phyloP scores from a whole-genome alignment of 1,140 invertebrate species.

The Eueides isabella region DNA sequence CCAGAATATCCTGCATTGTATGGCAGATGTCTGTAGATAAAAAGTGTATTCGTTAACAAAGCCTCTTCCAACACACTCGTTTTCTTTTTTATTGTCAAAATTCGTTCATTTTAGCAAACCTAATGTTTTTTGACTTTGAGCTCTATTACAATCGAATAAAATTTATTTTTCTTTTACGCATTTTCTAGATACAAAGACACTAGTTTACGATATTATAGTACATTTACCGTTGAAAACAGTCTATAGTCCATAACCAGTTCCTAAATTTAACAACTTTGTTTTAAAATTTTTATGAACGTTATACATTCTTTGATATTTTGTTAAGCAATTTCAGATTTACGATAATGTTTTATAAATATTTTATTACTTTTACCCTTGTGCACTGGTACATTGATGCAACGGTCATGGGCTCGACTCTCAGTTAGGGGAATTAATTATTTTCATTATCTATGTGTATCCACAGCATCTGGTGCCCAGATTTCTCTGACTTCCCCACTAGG shows the following conservation, averaged over 20 bases:
- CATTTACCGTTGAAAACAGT: conserved; percentile 33
- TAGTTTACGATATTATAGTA: conserved; percentile 50
- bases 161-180: neutral
- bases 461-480: no score
- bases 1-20: neutral
- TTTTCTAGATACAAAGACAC: conserved; percentile 15
- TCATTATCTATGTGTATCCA: no score
- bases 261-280: neutral
- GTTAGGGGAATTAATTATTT: no score
- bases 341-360: neutral
- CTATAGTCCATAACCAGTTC: neutral
- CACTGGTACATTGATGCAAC: no score
- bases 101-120: neutral
- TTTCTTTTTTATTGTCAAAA: neutral
- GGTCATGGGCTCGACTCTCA: no score
- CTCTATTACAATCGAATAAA: neutral
- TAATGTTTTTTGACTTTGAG: neutral
- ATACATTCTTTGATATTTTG: neutral
- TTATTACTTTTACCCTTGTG: neutral
- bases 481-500: no score
- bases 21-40: neutral
- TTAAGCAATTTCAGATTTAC: neutral
- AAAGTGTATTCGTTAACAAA: neutral
- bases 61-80: neutral
- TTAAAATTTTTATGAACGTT: neutral